Conservation (phyloP, 1,140 invertebrate species). For the Bombus soroeensis region DNA sequence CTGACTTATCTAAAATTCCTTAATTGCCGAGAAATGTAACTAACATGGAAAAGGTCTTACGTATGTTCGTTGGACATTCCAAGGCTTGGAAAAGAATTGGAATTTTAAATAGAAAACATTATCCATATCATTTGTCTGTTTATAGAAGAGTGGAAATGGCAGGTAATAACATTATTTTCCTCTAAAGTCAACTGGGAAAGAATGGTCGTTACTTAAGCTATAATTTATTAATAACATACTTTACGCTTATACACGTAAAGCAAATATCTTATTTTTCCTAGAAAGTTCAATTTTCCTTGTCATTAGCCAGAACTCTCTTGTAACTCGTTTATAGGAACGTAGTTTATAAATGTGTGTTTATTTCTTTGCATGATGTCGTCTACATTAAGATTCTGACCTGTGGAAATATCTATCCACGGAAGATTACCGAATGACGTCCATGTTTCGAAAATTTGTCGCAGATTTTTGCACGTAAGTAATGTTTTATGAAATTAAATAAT, state of each 20-base stretch:
- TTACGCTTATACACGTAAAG: background rate
- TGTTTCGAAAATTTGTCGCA: no score
- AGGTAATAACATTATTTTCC: background rate
- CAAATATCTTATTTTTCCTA: background rate
- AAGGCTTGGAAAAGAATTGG: no score
- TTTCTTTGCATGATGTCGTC: background rate
- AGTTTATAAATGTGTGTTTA: background rate
- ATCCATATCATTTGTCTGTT: no score
- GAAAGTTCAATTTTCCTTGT: slow-evolving; percentile 9
- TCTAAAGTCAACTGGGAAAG: background rate
- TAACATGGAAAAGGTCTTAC: no score
- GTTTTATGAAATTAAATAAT: no score
- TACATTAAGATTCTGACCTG: background rate
- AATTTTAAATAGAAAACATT: no score
- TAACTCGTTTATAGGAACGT: background rate
- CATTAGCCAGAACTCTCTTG: background rate
- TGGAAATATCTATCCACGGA: background rate
- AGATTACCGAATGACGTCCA: no score
- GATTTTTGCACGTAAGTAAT: no score
- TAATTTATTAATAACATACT: background rate
- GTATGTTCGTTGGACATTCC: no score
- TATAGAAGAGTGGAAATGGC: background rate
- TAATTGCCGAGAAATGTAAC: no score
- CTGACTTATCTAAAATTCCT: no score
- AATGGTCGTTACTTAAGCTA: background rate